A percentile compares a stretch with the other conserved stretches of the same genome.
phyloP scores from a whole-genome alignment of 2,888 invertebrate genomes.

The Cancer borealis region DNA sequence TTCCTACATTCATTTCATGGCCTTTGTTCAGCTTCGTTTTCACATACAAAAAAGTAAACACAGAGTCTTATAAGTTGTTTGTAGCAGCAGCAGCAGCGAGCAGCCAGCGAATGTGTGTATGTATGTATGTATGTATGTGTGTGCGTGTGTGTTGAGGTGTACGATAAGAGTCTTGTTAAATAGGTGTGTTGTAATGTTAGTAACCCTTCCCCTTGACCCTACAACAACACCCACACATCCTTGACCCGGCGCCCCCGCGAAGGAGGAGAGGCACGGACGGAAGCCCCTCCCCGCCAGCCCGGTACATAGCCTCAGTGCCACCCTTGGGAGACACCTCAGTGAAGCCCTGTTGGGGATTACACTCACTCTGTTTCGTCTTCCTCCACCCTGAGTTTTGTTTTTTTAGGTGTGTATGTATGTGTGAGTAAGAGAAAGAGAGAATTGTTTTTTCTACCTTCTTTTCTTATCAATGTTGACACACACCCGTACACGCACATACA shows the following conservation, averaged over 20 bases:
- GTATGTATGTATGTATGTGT: no score
- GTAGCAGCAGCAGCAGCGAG: no score
- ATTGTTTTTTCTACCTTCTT: neutral
- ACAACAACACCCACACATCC: neutral
- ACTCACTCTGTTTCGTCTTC: neutral
- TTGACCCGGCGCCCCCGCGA: neutral
- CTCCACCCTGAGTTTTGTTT: neutral
- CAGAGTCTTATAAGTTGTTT: neutral
- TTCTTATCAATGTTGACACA: neutral
- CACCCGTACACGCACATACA: neutral
- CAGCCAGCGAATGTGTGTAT: no score
- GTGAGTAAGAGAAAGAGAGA: neutral
- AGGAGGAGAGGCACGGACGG: constrained; percentile 16
- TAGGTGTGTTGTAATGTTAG: neutral
- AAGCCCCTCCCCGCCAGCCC: neutral
- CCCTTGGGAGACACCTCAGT: neutral
- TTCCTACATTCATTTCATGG: neutral
- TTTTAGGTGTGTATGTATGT: neutral
- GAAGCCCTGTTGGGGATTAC: constrained; percentile 8
- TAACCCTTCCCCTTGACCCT: neutral
- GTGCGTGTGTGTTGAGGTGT: neutral
- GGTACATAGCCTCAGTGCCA: neutral
- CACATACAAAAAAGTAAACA: neutral
- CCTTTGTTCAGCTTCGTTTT: neutral
- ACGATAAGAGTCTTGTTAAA: neutral